phyloP scores from a whole-genome alignment of 2,888 invertebrate genomes.

The Philereme vetulata region DNA sequence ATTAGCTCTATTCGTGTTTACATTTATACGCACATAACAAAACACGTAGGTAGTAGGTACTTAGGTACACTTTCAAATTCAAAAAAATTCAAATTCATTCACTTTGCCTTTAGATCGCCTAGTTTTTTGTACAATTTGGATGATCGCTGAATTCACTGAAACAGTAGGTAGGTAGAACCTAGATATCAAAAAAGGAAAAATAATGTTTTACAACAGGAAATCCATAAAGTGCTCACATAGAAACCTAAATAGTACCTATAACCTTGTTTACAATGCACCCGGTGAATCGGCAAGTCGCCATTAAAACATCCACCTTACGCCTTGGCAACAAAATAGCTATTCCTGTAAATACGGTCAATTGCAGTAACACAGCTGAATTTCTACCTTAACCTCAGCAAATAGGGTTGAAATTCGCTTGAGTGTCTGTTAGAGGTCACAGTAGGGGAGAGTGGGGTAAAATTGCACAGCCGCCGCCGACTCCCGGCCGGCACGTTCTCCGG shows the following conservation, averaged over 20 bases:
- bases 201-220: no score
- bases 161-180: no score
- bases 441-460: conserved; percentile 16
- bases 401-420: conserved; percentile 9
- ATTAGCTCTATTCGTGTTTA: no score
- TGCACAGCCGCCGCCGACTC: conserved; percentile 11
- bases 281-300: neutral
- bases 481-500: conserved; percentile 23
- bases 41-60: no score
- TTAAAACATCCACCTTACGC: conserved; percentile 7
- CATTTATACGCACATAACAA: no score
- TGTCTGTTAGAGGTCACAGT: conserved; percentile 22
- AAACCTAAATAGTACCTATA: conserved; percentile 6
- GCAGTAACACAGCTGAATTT: conserved; percentile 1
- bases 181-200: no score
- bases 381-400: neutral
- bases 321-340: neutral
- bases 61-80: no score
- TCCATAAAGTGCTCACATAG: no score
- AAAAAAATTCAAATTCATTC: no score
- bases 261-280: conserved; percentile 20
- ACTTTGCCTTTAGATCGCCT: no score
- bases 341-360: neutral
- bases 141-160: no score
- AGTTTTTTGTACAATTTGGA: no score